Percentiles rank a stretch among this genome's conserved stretches.
phyloP scores from a whole-genome alignment of 2,888 invertebrate genomes.

The Eustalomyia histrio region DNA sequence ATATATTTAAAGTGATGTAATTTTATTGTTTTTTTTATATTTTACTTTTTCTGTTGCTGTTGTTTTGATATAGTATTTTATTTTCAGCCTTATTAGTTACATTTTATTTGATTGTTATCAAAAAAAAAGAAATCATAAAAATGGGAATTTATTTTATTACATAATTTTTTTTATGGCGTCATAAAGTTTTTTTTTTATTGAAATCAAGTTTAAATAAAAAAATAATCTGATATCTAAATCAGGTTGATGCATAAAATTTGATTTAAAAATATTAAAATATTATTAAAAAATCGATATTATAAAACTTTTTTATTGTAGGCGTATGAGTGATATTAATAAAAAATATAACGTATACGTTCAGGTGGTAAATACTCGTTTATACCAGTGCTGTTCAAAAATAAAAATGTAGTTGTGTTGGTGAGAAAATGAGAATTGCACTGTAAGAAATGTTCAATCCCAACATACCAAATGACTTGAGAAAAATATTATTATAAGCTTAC shows the following conservation, averaged over 20 bases:
- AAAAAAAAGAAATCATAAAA: conserved; percentile 8
- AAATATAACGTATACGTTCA: neutral
- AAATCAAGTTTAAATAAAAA: neutral
- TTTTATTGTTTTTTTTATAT: too few species aligned
- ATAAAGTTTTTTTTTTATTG: conserved; percentile 23
- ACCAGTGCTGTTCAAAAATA: too few species aligned
- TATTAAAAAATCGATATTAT: neutral
- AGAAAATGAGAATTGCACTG: too few species aligned
- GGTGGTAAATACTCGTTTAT: neutral
- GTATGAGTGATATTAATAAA: neutral
- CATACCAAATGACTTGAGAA: too few species aligned
- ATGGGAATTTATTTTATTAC: conserved; percentile 27
- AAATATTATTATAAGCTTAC: too few species aligned
- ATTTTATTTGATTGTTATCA: conserved; percentile 22
- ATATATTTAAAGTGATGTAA: too few species aligned
- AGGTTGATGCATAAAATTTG: neutral
- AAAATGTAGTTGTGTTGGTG: too few species aligned
- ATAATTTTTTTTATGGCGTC: conserved; percentile 23
- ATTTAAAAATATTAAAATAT: neutral
- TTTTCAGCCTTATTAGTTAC: neutral
- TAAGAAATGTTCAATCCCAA: too few species aligned
- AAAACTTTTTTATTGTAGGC: neutral
- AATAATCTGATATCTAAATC: neutral
- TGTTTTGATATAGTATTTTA: neutral
- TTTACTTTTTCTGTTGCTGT: neutral